These are phyloP conservation scores for Calcarius ornatus DNA, from an alignment of 2,113 vertebrate genomes.

Conservation along the genomic window DNA sequence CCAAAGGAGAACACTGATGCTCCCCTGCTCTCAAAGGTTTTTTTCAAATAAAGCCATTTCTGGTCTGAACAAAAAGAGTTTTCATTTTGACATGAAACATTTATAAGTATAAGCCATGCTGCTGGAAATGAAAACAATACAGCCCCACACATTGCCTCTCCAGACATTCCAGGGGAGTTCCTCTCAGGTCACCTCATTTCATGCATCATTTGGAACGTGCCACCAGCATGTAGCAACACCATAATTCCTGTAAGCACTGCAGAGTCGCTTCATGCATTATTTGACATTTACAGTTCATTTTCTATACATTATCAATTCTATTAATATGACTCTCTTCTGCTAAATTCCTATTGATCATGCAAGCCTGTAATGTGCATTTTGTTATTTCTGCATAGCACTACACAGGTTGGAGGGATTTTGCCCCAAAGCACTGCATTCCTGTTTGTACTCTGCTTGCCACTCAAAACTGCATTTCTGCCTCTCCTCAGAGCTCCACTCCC, in stretches of 20 bases:
- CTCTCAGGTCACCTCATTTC: conserved; percentile 27
- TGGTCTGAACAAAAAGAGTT: background rate
- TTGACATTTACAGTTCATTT: conserved; percentile 9
- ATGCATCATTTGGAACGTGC: conserved; percentile 32
- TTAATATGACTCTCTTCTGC: background rate
- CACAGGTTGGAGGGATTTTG: background rate
- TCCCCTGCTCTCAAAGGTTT: background rate
- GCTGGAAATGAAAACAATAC: background rate
- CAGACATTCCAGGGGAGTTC: background rate
- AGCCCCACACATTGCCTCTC: background rate
- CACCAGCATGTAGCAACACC: background rate
- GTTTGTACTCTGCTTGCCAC: background rate
- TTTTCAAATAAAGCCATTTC: background rate
- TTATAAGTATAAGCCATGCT: background rate
- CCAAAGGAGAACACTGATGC: background rate
- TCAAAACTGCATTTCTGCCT: background rate
- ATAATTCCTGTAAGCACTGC: conserved; percentile 15
- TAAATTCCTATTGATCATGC: background rate
- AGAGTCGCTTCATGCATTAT: background rate
- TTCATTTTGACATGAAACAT: background rate
- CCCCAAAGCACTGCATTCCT: background rate
- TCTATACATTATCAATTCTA: background rate
- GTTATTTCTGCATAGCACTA: background rate
- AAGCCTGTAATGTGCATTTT: background rate
- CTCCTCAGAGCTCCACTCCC: background rate